Evolutionary conservation across 2,797 vertebrate genomes (phyloP), one percentile per base, ranked within the genome.

Genomic region (Phoebastria nigripes): DNA sequence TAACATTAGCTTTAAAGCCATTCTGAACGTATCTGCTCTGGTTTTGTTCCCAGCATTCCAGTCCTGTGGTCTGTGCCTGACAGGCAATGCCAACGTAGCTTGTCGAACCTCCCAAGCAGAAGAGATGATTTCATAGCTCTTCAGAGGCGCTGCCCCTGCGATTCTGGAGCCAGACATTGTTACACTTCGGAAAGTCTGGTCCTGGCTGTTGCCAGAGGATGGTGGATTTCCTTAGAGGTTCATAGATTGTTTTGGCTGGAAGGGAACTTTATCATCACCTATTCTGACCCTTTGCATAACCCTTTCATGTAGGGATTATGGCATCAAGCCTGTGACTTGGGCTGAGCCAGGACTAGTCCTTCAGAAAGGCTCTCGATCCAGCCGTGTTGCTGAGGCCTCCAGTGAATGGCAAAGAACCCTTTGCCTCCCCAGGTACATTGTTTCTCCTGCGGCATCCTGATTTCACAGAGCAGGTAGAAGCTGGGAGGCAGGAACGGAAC

Each of bases 81-180:
- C 24, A 31, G 65, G 80, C 86, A 58, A 28, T 93, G 92, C 84
- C 84, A 89, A 1, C 4, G 0, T 55, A 87, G 66, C 61, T 69
- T 59, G 37, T 80, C 4, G 15, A 97, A 67, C 91, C 84, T 97
- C 87, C 94, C 89, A 92, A 46, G 89, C 91, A 94, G 89, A 87
- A 82, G 71, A 87, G 92, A 87, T 94, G 74, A 92, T 95, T 95
- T 89, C 83, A 84, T 52, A 70, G 90, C 61, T 56, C 78, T 91
- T 94, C 59, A 59, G 35, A 77, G 80, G 89, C 20, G 0, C 84
- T 96, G 70, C 44, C 67, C 70, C 3, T 4, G 35, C 2, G 0
- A 31, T 87, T 58, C 79, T 89, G 59, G 78, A 96, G 94, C 91
- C 91, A 94, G 87, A 41, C 91, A 89, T 91, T 92, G 89, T 95